Percentiles rank a stretch among this genome's conserved stretches.
phyloP scores from a whole-genome alignment of 2,113 vertebrate genomes.

The Brachionichthys hirsutus region DNA sequence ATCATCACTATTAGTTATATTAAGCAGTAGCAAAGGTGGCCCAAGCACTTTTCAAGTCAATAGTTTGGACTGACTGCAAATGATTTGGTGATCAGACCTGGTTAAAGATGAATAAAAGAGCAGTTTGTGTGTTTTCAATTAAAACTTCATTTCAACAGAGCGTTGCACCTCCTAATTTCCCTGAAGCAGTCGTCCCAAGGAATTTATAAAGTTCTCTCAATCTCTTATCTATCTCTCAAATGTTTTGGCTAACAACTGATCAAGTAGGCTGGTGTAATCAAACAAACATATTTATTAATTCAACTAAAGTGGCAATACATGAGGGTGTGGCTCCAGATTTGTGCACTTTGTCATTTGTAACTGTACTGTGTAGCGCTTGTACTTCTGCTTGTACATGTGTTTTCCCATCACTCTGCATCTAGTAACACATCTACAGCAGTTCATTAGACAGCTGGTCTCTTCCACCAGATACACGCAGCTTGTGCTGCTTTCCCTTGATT shows the following conservation, averaged over 20 bases:
- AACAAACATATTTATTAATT: not conserved
- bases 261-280: not conserved
- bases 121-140: slow-evolving; percentile 52
- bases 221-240: too few species aligned
- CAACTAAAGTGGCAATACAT: not conserved
- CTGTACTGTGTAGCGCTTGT: too few species aligned
- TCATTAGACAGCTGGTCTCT: slow-evolving; percentile 51
- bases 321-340: slow-evolving; percentile 29
- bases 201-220: too few species aligned
- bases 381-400: slow-evolving; percentile 4
- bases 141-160: slow-evolving; percentile 55
- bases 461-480: slow-evolving; percentile 34
- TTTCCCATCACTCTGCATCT: slow-evolving; percentile 44
- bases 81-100: slow-evolving; percentile 49
- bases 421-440: slow-evolving; percentile 30
- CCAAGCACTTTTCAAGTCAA: slow-evolving; percentile 48
- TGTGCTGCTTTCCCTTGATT: slow-evolving; percentile 54
- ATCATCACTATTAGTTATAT: slow-evolving; percentile 56
- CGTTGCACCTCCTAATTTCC: slow-evolving; percentile 38
- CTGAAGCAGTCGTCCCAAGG: too few species aligned
- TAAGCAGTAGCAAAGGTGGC: slow-evolving; percentile 21
- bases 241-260: slow-evolving; percentile 35
- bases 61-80: slow-evolving; percentile 42
- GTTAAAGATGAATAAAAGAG: slow-evolving; percentile 67
- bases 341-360: slow-evolving; percentile 7